Evolutionary conservation across 2,113 vertebrate genomes (phyloP), one percentile per base, ranked within the genome.

Genomic region (Megaleporinus macrocephalus): DNA sequence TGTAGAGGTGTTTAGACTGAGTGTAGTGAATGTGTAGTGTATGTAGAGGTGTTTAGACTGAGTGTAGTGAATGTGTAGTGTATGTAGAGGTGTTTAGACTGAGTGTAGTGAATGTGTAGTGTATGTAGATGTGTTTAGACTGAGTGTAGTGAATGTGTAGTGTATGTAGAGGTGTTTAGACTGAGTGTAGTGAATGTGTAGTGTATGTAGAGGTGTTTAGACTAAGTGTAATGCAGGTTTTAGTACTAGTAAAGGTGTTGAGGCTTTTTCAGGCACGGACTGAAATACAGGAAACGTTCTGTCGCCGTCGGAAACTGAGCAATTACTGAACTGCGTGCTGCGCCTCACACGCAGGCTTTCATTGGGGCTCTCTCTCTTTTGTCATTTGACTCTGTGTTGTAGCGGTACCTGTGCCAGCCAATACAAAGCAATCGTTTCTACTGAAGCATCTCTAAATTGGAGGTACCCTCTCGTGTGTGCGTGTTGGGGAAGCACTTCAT

Each of bases 401-500:
- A 76, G 84, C 63, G 18, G 49, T 76, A 66, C 76, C 75, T 62
- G 47, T 70, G 84, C 84, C 73, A 55, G 72, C 70, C 61, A 57
- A 78, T 80, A 81, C 84, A 89, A 89, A 90, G 87, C 81, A 83
- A 89, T 88, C 85, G 73, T 90, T 89, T 89, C 77, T 89, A 79
- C 84, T 76, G 49, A 89, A 83, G 88, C 85, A 83, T 82, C 78
- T 73, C 84, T 90, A 91, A 93, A 91, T 93, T 93, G 87, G 85
- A 88, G 87, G 88, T 82, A 84, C 82, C 84, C 86, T 83, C 86
- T 81, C 84, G 62, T 63, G 76, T 69, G 33, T 79, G 76, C 73
- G 75, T 66, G 81, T 83, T 62, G 84, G 76, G 85, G 89, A 92
- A 93, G 91, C 92, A 89, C 89, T 92, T 92, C 79, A 93, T 92